Conservation (phyloP, 2,888 invertebrate species). For the Leistus spinibarbis region DNA sequence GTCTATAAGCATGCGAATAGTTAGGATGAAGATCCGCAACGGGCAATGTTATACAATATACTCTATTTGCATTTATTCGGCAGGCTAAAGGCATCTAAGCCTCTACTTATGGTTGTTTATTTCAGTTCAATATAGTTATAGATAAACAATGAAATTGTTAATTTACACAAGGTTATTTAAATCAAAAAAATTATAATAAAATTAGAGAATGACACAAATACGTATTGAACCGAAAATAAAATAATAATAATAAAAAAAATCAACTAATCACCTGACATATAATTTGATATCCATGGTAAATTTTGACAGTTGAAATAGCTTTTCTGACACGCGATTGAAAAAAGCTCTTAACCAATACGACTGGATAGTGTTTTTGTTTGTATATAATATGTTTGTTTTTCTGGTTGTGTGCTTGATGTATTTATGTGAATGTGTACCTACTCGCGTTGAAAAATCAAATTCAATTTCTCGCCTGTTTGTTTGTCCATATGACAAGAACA, state of each 20-base stretch:
- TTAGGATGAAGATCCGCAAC: too few relatives aligned
- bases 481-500: conserved; percentile 20
- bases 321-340: background rate
- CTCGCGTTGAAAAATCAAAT: conserved; percentile 6
- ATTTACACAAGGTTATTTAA: too few relatives aligned
- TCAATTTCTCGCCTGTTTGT: conserved; percentile 8
- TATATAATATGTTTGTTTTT: background rate
- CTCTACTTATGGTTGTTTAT: too few relatives aligned
- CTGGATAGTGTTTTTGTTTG: background rate
- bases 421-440: background rate
- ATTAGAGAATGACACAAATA: too few relatives aligned
- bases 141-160: too few relatives aligned
- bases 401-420: background rate
- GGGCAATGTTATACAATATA: too few relatives aligned
- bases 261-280: background rate
- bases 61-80: too few relatives aligned
- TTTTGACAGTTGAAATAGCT: background rate
- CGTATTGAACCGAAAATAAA: too few relatives aligned
- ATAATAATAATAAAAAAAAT: background rate
- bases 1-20: too few relatives aligned
- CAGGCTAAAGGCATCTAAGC: too few relatives aligned
- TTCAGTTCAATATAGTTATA: too few relatives aligned
- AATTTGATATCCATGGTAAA: background rate
- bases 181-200: too few relatives aligned
- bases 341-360: background rate